Evolutionary conservation across 1,140 invertebrate species (phyloP).

Genomic region (Nymphalis io): DNA sequence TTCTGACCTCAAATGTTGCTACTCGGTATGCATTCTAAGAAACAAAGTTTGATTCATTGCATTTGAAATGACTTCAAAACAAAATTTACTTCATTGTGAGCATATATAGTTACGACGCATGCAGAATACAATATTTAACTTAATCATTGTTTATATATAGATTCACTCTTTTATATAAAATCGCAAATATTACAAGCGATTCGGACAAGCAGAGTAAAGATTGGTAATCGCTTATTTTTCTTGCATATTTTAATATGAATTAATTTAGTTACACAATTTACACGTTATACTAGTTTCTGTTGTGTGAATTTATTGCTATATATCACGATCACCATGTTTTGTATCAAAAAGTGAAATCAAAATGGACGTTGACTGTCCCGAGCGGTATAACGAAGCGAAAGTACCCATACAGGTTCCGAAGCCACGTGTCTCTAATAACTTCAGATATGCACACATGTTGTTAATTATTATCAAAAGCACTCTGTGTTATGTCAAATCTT

Average conservation of each 20-base stretch:
- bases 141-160: not conserved
- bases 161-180: not conserved
- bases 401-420: conserved; percentile 70
- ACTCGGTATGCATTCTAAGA: not conserved
- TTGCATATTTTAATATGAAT: conserved; percentile 34
- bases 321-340: conserved; percentile 26
- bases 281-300: conserved; percentile 27
- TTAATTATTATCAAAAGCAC: not conserved
- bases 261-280: conserved; percentile 39
- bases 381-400: conserved; percentile 67
- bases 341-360: conserved; percentile 65
- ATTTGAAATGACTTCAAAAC: not conserved
- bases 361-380: conserved; percentile 44
- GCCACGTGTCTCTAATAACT: conserved; percentile 23
- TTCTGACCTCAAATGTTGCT: not conserved
- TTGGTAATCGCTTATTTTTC: conserved; percentile 34
- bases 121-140: not conserved
- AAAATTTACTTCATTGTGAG: not conserved
- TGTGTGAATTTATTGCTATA: conserved; percentile 28
- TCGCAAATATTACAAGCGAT: conserved; percentile 9
- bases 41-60: not conserved
- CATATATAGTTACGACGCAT: not conserved
- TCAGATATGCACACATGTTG: not conserved
- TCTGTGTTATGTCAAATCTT: not conserved
- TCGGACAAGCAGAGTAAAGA: conserved; percentile 25